phyloP scores from a whole-genome alignment of 1,140 invertebrate genomes.

The Lamellibrachia luymesi region DNA sequence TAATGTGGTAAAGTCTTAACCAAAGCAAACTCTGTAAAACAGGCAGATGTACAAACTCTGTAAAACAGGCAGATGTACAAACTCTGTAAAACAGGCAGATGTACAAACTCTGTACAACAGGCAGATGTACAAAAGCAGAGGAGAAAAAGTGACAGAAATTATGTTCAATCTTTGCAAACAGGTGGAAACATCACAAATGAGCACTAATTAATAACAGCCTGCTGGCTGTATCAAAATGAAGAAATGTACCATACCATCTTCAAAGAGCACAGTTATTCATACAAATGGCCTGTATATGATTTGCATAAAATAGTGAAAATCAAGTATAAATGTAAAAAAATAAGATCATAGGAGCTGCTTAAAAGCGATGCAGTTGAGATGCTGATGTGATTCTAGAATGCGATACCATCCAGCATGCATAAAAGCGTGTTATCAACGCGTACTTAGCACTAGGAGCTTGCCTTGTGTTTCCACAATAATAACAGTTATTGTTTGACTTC shows the following conservation, averaged over 20 bases:
- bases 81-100: too few relatives aligned
- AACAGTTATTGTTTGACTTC: not conserved
- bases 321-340: not conserved
- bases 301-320: not conserved
- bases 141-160: not conserved
- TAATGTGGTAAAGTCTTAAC: not conserved
- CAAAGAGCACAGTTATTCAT: not conserved
- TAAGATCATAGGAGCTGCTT: not conserved
- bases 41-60: not conserved
- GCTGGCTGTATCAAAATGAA: not conserved
- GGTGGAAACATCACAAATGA: not conserved
- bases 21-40: not conserved
- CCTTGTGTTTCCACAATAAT: constrained; percentile 5
- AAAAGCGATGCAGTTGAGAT: not conserved
- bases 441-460: constrained; percentile 4
- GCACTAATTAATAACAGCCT: not conserved
- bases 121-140: not conserved
- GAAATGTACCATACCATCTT: too few relatives aligned
- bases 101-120: too few relatives aligned
- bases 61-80: too few relatives aligned
- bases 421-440: not conserved
- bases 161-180: not conserved
- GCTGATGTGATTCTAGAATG: not conserved
- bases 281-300: not conserved
- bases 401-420: not conserved